A percentile compares a stretch with the other conserved stretches of the same genome.
phyloP scores from a whole-genome alignment of 2,888 invertebrate species.

The Portevinia maculata region DNA sequence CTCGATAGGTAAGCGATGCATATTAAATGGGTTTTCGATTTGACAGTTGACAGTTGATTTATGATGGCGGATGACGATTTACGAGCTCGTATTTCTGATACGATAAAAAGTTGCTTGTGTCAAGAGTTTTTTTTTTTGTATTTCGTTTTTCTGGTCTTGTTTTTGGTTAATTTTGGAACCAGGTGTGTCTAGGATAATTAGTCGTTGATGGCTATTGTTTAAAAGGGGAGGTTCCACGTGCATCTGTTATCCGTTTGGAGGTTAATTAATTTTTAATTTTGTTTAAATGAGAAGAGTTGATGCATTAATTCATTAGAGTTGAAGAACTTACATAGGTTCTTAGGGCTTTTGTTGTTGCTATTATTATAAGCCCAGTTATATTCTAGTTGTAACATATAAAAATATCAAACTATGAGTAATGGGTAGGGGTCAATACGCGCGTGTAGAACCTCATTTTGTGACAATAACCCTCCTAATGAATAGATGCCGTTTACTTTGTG shows the following conservation, averaged over 20 bases:
- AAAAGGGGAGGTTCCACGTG: conserved; percentile 23
- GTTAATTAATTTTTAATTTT: conserved; percentile 48
- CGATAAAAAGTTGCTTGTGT: conserved; percentile 40
- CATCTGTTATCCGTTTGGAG: conserved; percentile 37
- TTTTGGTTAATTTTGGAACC: conserved; percentile 54
- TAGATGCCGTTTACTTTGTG: too few relatives aligned
- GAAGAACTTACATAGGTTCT: background rate
- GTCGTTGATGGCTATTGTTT: conserved; percentile 42
- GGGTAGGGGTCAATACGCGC: too few relatives aligned
- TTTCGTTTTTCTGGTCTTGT: conserved; percentile 16
- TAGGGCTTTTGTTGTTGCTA: too few relatives aligned
- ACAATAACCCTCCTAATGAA: too few relatives aligned
- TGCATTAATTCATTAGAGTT: conserved; percentile 25
- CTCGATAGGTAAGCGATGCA: conserved; percentile 70
- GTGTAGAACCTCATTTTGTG: too few relatives aligned
- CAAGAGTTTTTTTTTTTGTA: conserved; percentile 5
- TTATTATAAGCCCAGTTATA: too few relatives aligned
- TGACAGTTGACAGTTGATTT: conserved; percentile 73
- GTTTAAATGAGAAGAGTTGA: conserved; percentile 9
- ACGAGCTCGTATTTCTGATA: conserved; percentile 58
- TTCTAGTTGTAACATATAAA: too few relatives aligned
- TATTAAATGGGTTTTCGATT: conserved; percentile 72
- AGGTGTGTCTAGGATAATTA: conserved; percentile 67
- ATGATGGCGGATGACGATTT: conserved; percentile 67
- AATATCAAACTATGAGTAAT: too few relatives aligned